Evolutionary conservation across 2,113 vertebrate genomes (phyloP).

Genomic region (Apeltes quadracus): DNA sequence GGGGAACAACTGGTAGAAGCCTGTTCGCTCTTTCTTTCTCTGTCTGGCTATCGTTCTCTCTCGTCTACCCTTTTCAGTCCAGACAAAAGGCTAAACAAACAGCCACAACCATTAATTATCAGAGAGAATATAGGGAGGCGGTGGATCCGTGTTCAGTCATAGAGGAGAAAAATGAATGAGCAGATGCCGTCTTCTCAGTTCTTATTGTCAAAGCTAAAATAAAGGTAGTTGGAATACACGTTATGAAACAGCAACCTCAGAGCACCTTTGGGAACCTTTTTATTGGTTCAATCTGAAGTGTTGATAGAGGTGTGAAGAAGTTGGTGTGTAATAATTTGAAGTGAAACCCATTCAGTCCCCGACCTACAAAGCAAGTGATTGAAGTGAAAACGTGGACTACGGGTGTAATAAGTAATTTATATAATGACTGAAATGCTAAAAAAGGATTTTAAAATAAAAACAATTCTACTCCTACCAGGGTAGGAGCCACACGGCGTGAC

Average conservation of each 20-base stretch:
- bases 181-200: background rate
- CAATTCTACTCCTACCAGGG: background rate
- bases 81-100: slow-evolving; percentile 61
- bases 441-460: background rate
- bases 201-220: slow-evolving; percentile 19
- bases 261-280: slow-evolving; percentile 7
- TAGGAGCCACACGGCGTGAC: background rate
- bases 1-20: slow-evolving; percentile 60
- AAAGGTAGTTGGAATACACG: background rate
- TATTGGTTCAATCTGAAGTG: slow-evolving; percentile 8
- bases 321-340: slow-evolving; percentile 11
- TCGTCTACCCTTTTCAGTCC: slow-evolving; percentile 55
- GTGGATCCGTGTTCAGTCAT: slow-evolving; percentile 21
- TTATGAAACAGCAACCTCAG: background rate
- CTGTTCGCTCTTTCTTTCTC: slow-evolving; percentile 27
- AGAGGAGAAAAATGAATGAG: slow-evolving; percentile 11
- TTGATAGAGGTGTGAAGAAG: background rate
- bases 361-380: background rate
- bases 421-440: background rate
- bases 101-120: slow-evolving; percentile 51
- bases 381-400: background rate
- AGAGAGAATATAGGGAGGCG: slow-evolving; percentile 17
- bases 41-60: slow-evolving; percentile 42
- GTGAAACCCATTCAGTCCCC: background rate
- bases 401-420: background rate